A percentile compares a stretch with the other conserved stretches of the same genome.
Evolutionary conservation across 2,113 vertebrate genomes (phyloP).

Genomic region (Noturus placidus): DNA sequence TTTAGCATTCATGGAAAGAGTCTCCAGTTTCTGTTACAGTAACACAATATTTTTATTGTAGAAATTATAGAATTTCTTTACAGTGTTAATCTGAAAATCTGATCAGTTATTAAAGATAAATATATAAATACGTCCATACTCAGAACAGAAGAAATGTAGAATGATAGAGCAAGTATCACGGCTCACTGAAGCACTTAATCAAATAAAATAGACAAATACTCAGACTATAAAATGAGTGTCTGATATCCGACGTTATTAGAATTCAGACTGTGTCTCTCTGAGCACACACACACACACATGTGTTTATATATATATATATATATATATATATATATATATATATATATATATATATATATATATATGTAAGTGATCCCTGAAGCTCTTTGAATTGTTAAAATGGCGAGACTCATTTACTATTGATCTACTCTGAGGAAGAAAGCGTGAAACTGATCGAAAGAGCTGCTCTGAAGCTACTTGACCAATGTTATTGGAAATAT

Average conservation of each 20-base stretch:
- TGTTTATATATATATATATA: no score
- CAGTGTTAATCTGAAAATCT: background rate
- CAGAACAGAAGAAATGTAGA: background rate
- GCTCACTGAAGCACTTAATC: background rate
- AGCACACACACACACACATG: background rate
- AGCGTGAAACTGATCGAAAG: background rate
- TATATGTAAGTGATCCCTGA: background rate
- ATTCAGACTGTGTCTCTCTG: background rate
- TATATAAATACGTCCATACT: background rate
- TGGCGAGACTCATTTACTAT: slow-evolving; percentile 6
- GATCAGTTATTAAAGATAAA: background rate
- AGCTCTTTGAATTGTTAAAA: background rate
- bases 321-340: background rate
- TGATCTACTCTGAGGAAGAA: background rate
- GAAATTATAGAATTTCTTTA: background rate
- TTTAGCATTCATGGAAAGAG: background rate
- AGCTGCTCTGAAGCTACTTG: background rate
- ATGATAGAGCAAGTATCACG: background rate
- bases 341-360: background rate
- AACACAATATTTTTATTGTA: background rate
- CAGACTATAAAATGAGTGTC: background rate
- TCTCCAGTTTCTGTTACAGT: background rate
- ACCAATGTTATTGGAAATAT: background rate
- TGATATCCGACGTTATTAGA: background rate
- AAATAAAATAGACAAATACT: background rate